Conservation (phyloP, 1,140 invertebrate genomes). For the Pissodes strobi region DNA sequence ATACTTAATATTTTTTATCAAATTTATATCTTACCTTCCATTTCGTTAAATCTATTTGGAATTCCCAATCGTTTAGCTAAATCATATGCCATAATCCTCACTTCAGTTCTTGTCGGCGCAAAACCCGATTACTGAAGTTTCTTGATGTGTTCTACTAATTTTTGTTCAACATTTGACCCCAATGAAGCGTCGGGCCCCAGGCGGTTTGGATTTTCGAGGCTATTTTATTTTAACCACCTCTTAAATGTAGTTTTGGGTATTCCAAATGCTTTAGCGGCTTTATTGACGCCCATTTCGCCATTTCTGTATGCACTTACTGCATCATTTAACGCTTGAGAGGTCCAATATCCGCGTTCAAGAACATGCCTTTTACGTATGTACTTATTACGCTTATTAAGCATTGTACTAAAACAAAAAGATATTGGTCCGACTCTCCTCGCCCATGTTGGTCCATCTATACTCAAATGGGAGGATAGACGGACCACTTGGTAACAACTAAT, state of each 20-base stretch:
- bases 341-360: too few species aligned
- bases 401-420: slow-evolving; percentile 3
- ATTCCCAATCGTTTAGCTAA: slow-evolving; percentile 15
- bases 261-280: slow-evolving; percentile 27
- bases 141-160: slow-evolving; percentile 23
- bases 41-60: slow-evolving; percentile 15
- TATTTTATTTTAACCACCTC: slow-evolving; percentile 3
- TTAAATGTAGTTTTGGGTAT: too few species aligned
- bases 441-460: slow-evolving; percentile 1
- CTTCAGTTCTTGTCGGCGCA: too few species aligned
- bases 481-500: slow-evolving; percentile 3
- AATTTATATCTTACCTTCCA: background rate
- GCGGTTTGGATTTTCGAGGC: too few species aligned
- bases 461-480: slow-evolving; percentile 1
- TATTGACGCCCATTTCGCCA: too few species aligned
- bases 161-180: background rate
- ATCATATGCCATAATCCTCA: slow-evolving; percentile 17
- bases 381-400: background rate
- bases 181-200: background rate
- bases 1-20: too few species aligned
- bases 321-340: too few species aligned
- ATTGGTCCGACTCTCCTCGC: background rate
- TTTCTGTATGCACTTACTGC: too few species aligned
- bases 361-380: background rate
- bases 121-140: slow-evolving; percentile 21